A percentile compares a stretch with the other conserved stretches of the same genome.
These are phyloP conservation scores for Callimorpha dominula DNA, from an alignment of 2,888 invertebrate species.

Conservation along the genomic window DNA sequence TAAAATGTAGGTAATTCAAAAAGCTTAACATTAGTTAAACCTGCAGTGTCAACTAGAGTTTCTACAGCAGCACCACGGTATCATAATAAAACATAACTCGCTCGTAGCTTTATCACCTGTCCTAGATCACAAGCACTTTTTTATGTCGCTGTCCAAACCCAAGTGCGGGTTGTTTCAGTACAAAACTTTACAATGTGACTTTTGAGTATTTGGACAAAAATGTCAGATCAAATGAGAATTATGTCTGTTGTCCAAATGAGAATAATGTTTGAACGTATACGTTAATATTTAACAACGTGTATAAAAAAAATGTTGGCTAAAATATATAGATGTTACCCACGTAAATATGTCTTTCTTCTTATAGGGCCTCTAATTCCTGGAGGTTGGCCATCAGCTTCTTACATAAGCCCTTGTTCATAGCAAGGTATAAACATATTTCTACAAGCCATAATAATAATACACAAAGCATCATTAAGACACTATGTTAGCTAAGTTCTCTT, in stretches of 20 bases:
- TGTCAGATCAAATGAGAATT: too few relatives aligned
- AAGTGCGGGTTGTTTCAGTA: background rate
- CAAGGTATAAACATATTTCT: too few relatives aligned
- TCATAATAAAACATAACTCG: constrained; percentile 37
- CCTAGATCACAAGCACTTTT: constrained; percentile 12
- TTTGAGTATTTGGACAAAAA: background rate
- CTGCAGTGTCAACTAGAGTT: constrained; percentile 24
- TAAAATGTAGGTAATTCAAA: background rate
- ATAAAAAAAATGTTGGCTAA: too few relatives aligned
- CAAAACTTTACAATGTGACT: constrained; percentile 11
- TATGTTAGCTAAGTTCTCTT: background rate
- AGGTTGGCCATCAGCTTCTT: too few relatives aligned
- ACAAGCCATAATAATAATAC: too few relatives aligned
- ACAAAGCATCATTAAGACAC: background rate
- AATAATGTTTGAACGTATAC: too few relatives aligned
- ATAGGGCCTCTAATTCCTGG: too few relatives aligned
- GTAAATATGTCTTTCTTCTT: too few relatives aligned
- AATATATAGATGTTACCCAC: too few relatives aligned
- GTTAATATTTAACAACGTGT: too few relatives aligned
- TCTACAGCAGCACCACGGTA: constrained; percentile 25
- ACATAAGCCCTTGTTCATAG: too few relatives aligned
- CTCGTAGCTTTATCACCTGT: constrained; percentile 35
- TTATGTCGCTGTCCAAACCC: constrained; percentile 10
- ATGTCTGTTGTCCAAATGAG: too few relatives aligned
- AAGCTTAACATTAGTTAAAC: background rate